A percentile compares a stretch with the other conserved stretches of the same genome.
Conservation (phyloP, 2,797 vertebrate species). For the Taeniopygia guttata region DNA sequence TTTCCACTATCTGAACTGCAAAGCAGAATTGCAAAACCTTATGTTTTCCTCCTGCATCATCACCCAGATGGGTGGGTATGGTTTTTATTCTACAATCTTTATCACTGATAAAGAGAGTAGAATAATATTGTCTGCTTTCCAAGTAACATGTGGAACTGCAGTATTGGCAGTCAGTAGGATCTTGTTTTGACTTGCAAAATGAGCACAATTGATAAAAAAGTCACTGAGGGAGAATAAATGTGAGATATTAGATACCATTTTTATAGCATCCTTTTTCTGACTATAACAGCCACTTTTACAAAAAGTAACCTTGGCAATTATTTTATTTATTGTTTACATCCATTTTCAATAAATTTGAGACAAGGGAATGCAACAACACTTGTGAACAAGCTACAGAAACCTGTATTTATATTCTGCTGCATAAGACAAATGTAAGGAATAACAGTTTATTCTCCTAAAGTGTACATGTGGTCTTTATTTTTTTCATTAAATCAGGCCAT, state of each 20-base stretch:
- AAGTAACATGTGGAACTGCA: neutral
- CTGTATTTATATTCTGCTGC: neutral
- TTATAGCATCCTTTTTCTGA: constrained; percentile 22
- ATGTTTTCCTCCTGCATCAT: neutral
- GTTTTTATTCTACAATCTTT: neutral
- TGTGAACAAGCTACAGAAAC: neutral
- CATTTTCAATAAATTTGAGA: constrained; percentile 5
- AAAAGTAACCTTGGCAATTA: constrained; percentile 10
- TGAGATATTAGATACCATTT: constrained; percentile 24
- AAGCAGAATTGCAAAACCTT: neutral
- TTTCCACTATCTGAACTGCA: neutral
- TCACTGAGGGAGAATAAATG: constrained; percentile 38
- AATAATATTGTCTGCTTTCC: neutral
- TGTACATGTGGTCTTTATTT: neutral
- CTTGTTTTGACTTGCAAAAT: constrained; percentile 59
- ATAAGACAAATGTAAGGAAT: neutral
- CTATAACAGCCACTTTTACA: neutral
- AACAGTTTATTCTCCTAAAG: neutral
- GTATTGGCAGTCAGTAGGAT: neutral
- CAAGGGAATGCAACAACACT: neutral
- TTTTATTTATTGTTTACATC: constrained; percentile 26
- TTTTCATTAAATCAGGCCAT: neutral
- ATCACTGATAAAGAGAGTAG: neutral
- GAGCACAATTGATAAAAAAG: constrained; percentile 35
- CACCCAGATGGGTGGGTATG: neutral